These are phyloP conservation scores for Drosophila melanogaster DNA, from an alignment of 1,140 invertebrate species.

Conservation along the genomic window DNA sequence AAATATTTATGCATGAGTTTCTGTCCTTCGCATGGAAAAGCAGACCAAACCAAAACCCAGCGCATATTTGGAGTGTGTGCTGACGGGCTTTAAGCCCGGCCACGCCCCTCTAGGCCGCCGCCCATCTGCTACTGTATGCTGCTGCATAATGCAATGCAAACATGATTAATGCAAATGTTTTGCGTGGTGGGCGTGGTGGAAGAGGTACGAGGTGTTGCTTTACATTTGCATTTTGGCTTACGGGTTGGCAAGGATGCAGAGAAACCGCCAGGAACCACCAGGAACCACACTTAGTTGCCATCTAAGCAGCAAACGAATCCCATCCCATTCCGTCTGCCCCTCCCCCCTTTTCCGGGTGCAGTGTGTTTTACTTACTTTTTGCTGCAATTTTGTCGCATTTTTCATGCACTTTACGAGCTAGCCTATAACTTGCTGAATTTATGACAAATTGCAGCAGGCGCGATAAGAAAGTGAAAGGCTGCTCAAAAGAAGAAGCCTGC, in stretches of 20 bases:
- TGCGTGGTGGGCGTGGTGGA: constrained; percentile 72
- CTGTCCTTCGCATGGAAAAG: constrained; percentile 7
- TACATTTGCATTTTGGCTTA: constrained; percentile 81
- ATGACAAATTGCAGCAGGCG: constrained; percentile 69
- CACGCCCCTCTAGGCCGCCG: constrained; percentile 14
- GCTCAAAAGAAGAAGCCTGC: constrained; percentile 13
- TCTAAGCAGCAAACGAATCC: constrained; percentile 54
- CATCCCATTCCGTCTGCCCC: background rate
- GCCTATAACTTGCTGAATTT: constrained; percentile 72
- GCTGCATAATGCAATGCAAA: constrained; percentile 80
- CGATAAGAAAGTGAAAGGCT: constrained; percentile 81
- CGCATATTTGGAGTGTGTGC: constrained; percentile 33
- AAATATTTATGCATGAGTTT: constrained; percentile 62
- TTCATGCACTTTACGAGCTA: constrained; percentile 72
- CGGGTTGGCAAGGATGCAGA: constrained; percentile 49
- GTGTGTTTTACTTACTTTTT: background rate
- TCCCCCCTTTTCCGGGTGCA: background rate
- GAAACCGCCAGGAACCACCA: constrained; percentile 10
- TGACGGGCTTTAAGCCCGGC: constrained; percentile 55
- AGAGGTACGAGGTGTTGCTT: constrained; percentile 63
- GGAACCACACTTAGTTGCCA: constrained; percentile 75
- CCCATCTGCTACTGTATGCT: constrained; percentile 53
- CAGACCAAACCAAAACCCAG: background rate
- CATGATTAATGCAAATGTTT: constrained; percentile 83
- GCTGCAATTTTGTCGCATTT: constrained; percentile 54